Evolutionary conservation across 2,888 invertebrate species (phyloP), one percentile per base, ranked within the genome.

Genomic region (Branchellion lobata): DNA sequence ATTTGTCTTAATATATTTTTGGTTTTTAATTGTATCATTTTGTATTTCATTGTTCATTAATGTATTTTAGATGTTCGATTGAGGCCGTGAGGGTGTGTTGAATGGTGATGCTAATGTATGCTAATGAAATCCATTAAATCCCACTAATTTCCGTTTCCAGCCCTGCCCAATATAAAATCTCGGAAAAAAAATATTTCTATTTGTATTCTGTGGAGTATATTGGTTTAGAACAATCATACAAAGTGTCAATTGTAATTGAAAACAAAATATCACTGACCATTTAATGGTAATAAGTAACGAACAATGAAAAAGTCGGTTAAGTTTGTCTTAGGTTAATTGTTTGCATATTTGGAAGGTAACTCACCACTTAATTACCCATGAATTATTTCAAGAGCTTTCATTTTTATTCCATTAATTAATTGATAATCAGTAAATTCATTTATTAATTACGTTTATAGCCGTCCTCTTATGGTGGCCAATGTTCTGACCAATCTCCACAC

Each of bases 301-400:
- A 57, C n/a, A 24, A 57, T 24, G 61, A 5, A 57, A 57, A 57
- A 57, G 61, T 57, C 5, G 5, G 21, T 24, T 57, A 57, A 57
- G 61, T 57, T 57, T 57, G 21, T 14, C 8, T 14, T 57, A 57
- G 24, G 61, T 57, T 57, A 14, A 57, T 24, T 24, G 61, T 24
- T 57, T 57, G 61, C 61, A 57, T 57, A 40, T 57, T 24, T 57
- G 61, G 61, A 57, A 57, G 61, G 61, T 57, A 57, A 57, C 24
- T 57, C 3, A 40, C 61, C 21, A n/a, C 47, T 57, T 57, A 5
- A 57, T 57, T 57, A 8, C 21, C 21, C 21, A 57, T 57, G n/a
- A 57, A 3, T 57, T 57, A 18, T 57, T 57, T n/a, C 5, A 57
- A 57, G 8, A 47, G 8, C 18, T 47, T 47, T 47, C 8, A 47